These are phyloP conservation scores for Adrianichthys oophorus DNA, from an alignment of 2,797 vertebrate species.

Conservation along the genomic window DNA sequence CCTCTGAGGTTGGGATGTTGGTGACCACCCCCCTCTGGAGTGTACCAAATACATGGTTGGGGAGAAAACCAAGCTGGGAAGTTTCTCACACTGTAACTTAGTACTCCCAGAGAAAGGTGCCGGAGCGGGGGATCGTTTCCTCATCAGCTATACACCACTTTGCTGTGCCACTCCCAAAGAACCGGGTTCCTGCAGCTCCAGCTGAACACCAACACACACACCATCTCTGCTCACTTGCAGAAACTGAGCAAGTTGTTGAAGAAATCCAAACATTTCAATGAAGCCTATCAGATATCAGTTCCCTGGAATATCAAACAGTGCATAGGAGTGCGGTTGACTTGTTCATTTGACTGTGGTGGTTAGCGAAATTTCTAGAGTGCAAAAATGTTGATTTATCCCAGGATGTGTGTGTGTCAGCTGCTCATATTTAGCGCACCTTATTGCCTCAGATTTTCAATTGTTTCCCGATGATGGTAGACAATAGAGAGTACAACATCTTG, in stretches of 20 bases:
- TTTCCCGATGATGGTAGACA: slow-evolving; percentile 27
- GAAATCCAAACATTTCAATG: slow-evolving; percentile 56
- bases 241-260: slow-evolving; percentile 27
- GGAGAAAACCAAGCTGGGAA: slow-evolving; percentile 58
- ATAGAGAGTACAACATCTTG: slow-evolving; percentile 21
- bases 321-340: slow-evolving; percentile 64
- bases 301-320: slow-evolving; percentile 75
- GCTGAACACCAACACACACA: slow-evolving; percentile 39
- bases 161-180: slow-evolving; percentile 49
- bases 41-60: slow-evolving; percentile 53
- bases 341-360: slow-evolving; percentile 73
- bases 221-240: slow-evolving; percentile 41
- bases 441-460: slow-evolving; percentile 29
- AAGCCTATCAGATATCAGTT: slow-evolving; percentile 71
- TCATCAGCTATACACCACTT: slow-evolving; percentile 71
- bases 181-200: slow-evolving; percentile 52
- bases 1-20: slow-evolving; percentile 42
- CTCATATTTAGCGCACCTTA: slow-evolving; percentile 24
- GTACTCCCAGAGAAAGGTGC: slow-evolving; percentile 76
- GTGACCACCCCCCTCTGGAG: slow-evolving; percentile 32
- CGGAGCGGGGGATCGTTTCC: slow-evolving; percentile 71
- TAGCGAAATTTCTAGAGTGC: slow-evolving; percentile 41
- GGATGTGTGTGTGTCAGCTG: slow-evolving; percentile 34
- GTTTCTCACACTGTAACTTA: slow-evolving; percentile 82
- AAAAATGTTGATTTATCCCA: slow-evolving; percentile 32